Conservation (phyloP, 2,113 vertebrate genomes). For the Pollimyrus isidori region DNA sequence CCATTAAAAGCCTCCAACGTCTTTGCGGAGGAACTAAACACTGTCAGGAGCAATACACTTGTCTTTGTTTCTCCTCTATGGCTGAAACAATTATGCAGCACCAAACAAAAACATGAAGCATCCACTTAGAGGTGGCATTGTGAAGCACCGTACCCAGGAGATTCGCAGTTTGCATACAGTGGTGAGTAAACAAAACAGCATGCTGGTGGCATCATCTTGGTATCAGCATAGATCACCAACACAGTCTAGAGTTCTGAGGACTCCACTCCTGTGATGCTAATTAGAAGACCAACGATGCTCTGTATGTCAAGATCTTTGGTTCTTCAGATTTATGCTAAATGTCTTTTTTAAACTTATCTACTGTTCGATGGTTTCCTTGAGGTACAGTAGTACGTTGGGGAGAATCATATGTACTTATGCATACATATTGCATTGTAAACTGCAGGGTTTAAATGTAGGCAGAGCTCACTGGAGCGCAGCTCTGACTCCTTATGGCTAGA, state of each 20-base stretch:
- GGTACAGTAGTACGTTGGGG: not conserved
- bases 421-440: too few species aligned
- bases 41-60: not conserved
- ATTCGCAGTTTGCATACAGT: not conserved
- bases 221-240: not conserved
- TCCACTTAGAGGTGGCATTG: not conserved
- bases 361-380: not conserved
- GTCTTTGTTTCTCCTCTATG: not conserved
- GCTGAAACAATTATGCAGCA: not conserved
- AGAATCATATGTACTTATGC: too few species aligned
- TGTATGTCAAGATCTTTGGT: not conserved
- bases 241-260: not conserved
- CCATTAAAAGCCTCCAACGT: not conserved
- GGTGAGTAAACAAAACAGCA: not conserved
- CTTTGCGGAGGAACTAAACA: not conserved
- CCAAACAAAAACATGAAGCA: not conserved
- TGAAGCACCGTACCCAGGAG: not conserved
- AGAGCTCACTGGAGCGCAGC: not conserved
- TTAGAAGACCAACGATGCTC: not conserved
- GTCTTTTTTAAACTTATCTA: not conserved
- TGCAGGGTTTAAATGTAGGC: not conserved
- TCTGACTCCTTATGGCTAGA: not conserved
- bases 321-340: not conserved
- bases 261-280: not conserved
- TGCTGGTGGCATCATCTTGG: not conserved